Evolutionary conservation across 2,797 vertebrate genomes (phyloP).

Genomic region (Lacerta bilineata): DNA sequence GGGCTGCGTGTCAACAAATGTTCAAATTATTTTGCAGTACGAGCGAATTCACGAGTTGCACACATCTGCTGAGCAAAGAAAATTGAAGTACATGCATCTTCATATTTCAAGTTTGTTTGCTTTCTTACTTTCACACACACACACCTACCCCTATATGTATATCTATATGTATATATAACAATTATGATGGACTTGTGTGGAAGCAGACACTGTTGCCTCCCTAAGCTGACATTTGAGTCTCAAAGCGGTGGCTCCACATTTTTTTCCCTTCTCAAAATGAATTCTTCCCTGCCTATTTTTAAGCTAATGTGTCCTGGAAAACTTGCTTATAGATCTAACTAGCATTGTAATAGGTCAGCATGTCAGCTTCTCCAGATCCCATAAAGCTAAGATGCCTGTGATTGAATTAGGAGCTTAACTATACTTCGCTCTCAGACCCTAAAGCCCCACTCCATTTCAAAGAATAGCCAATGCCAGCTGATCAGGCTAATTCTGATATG

Average conservation of each 20-base stretch:
- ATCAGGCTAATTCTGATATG: not conserved
- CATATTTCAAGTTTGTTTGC: not conserved
- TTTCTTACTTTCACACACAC: not conserved
- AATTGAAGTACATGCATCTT: not conserved
- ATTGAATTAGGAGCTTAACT: slow-evolving; percentile 71
- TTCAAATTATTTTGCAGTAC: slow-evolving; percentile 15
- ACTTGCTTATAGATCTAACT: slow-evolving; percentile 32
- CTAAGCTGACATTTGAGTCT: slow-evolving; percentile 26
- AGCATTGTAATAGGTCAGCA: slow-evolving; percentile 44
- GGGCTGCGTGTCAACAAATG: not conserved
- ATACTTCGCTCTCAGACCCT: slow-evolving; percentile 42
- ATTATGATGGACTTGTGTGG: not conserved
- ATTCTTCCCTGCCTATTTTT: slow-evolving; percentile 51
- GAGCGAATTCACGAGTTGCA: not conserved
- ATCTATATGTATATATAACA: not conserved
- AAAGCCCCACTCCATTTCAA: slow-evolving; percentile 56
- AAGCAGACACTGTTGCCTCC: slow-evolving; percentile 1
- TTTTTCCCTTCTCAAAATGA: slow-evolving; percentile 19
- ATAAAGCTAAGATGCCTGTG: slow-evolving; percentile 59
- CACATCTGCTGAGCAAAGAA: not conserved
- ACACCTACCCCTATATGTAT: too few relatives aligned
- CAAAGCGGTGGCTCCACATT: slow-evolving; percentile 28
- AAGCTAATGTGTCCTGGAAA: slow-evolving; percentile 22
- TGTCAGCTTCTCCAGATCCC: slow-evolving; percentile 47
- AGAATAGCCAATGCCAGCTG: slow-evolving; percentile 65